Conservation (phyloP, 2,888 invertebrate genomes). For the Drosophila flavopinicola region DNA sequence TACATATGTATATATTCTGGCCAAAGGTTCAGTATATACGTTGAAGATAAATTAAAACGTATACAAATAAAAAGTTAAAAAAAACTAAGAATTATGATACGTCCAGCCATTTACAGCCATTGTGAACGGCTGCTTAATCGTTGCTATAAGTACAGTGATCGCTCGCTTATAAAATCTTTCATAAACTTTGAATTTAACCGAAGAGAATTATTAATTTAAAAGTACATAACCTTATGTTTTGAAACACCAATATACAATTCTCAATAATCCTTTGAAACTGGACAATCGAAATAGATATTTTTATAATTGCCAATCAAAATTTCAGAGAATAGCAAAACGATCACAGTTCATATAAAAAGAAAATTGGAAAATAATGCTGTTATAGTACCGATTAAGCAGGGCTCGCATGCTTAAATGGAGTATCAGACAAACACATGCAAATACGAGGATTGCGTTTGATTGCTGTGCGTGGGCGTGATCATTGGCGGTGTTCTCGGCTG, state of each 20-base stretch:
- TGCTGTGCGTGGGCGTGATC: conserved; percentile 81
- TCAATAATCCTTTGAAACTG: no score
- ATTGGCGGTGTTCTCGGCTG: conserved; percentile 58
- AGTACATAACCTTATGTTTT: no score
- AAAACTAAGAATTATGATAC: background rate
- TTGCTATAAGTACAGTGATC: conserved; percentile 2
- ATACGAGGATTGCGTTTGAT: conserved; percentile 83
- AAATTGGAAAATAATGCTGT: background rate
- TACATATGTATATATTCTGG: background rate
- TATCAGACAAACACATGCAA: conserved; percentile 82
- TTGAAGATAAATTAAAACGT: conserved; percentile 7
- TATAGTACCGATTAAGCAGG: conserved; percentile 13
- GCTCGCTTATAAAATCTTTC: background rate
- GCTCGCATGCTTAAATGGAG: background rate
- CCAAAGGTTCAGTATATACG: conserved; percentile 14
- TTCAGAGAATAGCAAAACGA: background rate
- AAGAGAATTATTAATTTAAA: no score
- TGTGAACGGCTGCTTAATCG: conserved; percentile 3
- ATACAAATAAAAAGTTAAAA: background rate
- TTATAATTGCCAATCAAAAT: no score
- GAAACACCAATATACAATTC: no score
- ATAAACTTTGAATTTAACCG: no score
- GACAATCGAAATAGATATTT: no score
- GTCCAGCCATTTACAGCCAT: background rate
- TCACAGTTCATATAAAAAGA: background rate